Conservation (phyloP, 2,113 vertebrate genomes). For the Phrynosoma platyrhinos region DNA sequence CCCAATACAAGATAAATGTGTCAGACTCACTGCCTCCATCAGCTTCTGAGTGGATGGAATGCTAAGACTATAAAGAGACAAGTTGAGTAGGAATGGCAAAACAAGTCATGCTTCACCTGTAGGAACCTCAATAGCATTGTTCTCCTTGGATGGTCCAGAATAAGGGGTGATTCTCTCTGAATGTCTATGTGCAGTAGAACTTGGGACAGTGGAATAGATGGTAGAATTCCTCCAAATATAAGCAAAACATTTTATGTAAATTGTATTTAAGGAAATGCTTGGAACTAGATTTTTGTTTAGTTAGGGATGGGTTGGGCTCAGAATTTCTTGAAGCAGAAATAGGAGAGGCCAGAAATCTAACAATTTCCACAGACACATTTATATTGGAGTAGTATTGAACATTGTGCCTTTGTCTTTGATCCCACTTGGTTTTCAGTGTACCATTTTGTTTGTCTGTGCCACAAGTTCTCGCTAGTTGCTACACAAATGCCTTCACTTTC, state of each 20-base stretch:
- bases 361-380: not conserved
- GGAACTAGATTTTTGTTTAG: not conserved
- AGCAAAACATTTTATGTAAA: not conserved
- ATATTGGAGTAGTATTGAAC: slow-evolving; percentile 2
- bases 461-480: slow-evolving; percentile 29
- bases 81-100: not conserved
- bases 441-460: slow-evolving; percentile 43
- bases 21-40: slow-evolving; percentile 57
- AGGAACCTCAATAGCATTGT: not conserved
- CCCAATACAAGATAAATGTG: slow-evolving; percentile 54
- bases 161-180: not conserved
- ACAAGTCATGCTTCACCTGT: not conserved
- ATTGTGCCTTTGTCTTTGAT: slow-evolving; percentile 17
- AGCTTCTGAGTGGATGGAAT: slow-evolving; percentile 53
- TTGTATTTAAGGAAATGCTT: slow-evolving; percentile 36
- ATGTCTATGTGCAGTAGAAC: not conserved
- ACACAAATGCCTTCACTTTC: slow-evolving; percentile 28
- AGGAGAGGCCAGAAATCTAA: not conserved
- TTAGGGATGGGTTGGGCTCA: not conserved
- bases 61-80: slow-evolving; percentile 47
- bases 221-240: not conserved
- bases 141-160: not conserved
- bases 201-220: not conserved
- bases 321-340: not conserved
- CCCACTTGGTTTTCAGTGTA: slow-evolving; percentile 18